Evolutionary conservation across 2,888 invertebrate species (phyloP), one percentile per base, ranked within the genome.

Genomic region (Nomada fucata): DNA sequence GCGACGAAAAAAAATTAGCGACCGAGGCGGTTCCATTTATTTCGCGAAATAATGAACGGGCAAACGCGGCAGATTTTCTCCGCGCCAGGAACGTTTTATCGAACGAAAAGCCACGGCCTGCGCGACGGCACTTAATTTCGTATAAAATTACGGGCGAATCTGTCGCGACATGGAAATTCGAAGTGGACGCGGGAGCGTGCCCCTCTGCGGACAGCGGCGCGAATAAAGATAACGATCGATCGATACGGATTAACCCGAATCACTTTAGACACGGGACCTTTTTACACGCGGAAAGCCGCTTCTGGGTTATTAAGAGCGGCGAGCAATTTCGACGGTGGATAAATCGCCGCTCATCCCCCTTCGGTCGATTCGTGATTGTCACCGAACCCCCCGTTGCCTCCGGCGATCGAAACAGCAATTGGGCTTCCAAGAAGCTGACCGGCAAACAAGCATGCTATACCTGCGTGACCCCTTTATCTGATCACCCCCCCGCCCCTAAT

Each of bases 401-500:
- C 36, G 15, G 0, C 60, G 71, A 76, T 68, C 74, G 70, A 61
- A 63, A 42, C 15, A 13, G 13, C 68, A 4, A 42, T 23, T 53
- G 20, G 55, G 65, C 65, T 84, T 81, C 81, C 83, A 59, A 80
- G 69, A 83, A 77, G 59, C 75, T 71, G 44, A 53, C 57, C 55
- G 60, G 67, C 78, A 44, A 76, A 72, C 76, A 82, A 76, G 81
- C 82, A 68, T 47, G 44, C 71, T 73, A 23, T 61, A 61, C 52
- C 71, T 57, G 42, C 67, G 60, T 26, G 23, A 64, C 69, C 73
- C 20, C 23, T 63, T 69, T 86, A 86, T 86, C 84, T 76, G 86
- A 86, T 86, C 74, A 75, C 57, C 57, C 65, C 57, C 70, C 74
- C 73, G 53, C 57, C 65, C 57, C 70, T 86, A 82, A 86, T 86